Base-by-base conservation (phyloP, 2,113 vertebrate species). In the Hydrolagus affinis region DNA sequence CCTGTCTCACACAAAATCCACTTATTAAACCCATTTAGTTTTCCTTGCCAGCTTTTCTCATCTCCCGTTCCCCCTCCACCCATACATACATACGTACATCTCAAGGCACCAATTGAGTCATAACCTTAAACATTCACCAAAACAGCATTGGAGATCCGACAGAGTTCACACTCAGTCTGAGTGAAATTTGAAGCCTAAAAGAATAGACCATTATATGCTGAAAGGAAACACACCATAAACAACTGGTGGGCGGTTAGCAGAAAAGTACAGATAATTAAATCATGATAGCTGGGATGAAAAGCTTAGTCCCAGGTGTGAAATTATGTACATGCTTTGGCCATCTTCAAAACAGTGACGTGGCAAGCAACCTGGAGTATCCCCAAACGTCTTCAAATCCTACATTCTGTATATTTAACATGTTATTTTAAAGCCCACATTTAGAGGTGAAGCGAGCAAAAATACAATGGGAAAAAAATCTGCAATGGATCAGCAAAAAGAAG, bases 1-100 rank as follows among this genome's bases (percentile, higher is more conserved):
- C 78, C 62, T 83, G 78, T 83, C 62, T 21, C 60, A 83, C 78
- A 66, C 60, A 83, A 32, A 83, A 66, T 83, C 78, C 21, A 32
- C 14, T 83, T 83, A 83, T 66, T 83, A 83, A 83, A 62, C 60
- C 78, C 62, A 83, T 28, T 66, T 83, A 60, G 44, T 68, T 83
- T 30, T 7, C 32, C 23, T 21, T 83, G 78, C 78, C 78, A 83
- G 62, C 60, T 32, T 28, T 8, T 68, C 28, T 30, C 62, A 64
- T 44, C 44, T 44, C 6, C 44, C 44, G 2, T 3, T 44, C 2
- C 44, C 44, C 44, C 1, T 44, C 2, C 44, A 44, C 6, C 2
- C 44, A 68, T 32, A 62, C 28, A 66, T 83, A 83, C 77, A 72
- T 44, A 72, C 28, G 21, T 28, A 72, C 30, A 72, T 72, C 66